These are phyloP conservation scores for Acanthis flammea DNA, from an alignment of 2,797 vertebrate genomes.

Conservation along the genomic window DNA sequence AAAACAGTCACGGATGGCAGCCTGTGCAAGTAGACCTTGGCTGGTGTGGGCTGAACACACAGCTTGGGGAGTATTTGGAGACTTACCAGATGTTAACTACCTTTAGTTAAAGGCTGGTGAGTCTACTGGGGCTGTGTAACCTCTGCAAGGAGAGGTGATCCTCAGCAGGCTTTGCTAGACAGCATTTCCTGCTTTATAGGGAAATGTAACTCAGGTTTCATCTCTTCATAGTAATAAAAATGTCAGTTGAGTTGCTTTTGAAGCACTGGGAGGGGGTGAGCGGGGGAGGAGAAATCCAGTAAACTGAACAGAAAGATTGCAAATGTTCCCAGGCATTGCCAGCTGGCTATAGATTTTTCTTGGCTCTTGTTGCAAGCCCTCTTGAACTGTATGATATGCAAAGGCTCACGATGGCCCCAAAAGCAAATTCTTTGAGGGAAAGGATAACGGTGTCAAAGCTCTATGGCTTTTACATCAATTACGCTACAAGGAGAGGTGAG, in stretches of 20 bases:
- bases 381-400: constrained; percentile 27
- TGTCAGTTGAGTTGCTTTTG: neutral
- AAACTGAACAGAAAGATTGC: neutral
- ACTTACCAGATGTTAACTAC: neutral
- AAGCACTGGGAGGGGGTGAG: neutral
- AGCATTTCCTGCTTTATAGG: neutral
- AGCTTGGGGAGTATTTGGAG: neutral
- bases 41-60: neutral
- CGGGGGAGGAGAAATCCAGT: neutral
- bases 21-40: neutral
- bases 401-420: neutral
- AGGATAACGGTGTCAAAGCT: neutral
- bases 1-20: neutral
- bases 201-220: neutral
- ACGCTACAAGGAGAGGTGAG: neutral
- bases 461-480: neutral
- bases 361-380: constrained; percentile 34
- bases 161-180: neutral
- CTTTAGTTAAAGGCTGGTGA: neutral
- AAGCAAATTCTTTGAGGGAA: constrained; percentile 10
- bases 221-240: constrained; percentile 10
- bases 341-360: constrained; percentile 48
- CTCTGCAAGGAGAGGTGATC: neutral
- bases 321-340: constrained; percentile 30
- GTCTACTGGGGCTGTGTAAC: constrained; percentile 1